Percentiles rank a stretch among this genome's conserved stretches.
Evolutionary conservation across 2,113 vertebrate genomes (phyloP).

Genomic region (Numenius arquata): DNA sequence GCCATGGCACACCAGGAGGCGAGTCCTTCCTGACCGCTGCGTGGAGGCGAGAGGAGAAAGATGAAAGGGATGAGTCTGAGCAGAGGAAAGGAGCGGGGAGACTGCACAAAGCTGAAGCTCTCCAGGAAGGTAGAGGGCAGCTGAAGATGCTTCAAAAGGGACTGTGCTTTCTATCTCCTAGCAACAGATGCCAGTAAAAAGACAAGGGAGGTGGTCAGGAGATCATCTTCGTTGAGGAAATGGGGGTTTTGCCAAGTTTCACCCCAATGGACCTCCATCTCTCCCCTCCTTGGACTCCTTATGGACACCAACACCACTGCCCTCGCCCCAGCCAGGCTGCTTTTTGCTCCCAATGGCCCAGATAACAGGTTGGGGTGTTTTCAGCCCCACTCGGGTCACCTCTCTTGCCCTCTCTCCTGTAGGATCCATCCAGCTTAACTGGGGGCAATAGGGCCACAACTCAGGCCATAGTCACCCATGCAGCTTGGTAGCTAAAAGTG

Average conservation of each 20-base stretch:
- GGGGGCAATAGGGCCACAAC: rapidly evolving
- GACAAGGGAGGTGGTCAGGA: not conserved
- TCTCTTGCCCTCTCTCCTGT: not conserved
- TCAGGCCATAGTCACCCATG: rapidly evolving
- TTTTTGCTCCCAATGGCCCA: not conserved
- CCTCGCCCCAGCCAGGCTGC: not conserved
- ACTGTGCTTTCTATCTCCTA: conserved; percentile 5
- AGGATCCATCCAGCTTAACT: not conserved
- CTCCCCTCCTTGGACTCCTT: not conserved
- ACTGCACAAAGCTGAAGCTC: not conserved
- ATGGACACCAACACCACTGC: rapidly evolving
- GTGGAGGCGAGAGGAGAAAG: not conserved
- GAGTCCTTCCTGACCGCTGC: rapidly evolving
- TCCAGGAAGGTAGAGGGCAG: not conserved
- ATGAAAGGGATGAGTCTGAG: not conserved
- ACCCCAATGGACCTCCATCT: rapidly evolving
- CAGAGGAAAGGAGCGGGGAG: not conserved
- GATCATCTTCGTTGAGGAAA: not conserved
- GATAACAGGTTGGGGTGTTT: no score
- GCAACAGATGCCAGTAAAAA: conserved; percentile 26
- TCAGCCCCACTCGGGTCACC: not conserved
- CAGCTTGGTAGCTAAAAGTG: not conserved
- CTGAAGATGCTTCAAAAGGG: not conserved
- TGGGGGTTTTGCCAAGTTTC: not conserved
- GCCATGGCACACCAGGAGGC: rapidly evolving